Evolutionary conservation across 2,888 invertebrate genomes (phyloP), one percentile per base, ranked within the genome.

Genomic region (Serrognathus titanus): DNA sequence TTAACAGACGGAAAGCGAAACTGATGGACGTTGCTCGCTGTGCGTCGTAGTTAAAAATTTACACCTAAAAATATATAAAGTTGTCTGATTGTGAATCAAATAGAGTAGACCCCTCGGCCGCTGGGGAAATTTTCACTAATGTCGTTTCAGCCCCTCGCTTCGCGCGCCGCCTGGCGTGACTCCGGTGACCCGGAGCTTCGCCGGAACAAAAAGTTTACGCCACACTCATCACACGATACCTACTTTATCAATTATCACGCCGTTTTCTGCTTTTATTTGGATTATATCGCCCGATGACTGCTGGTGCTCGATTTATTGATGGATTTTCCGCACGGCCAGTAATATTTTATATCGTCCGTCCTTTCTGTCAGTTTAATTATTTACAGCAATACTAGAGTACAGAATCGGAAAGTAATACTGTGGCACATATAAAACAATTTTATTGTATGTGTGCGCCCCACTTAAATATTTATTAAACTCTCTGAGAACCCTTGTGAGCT

Each of bases 101-200:
- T 69, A 66, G 70, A 71, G 70, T 70, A 66, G 66, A 66, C 63
- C 61, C 60, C 55, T 56, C 62, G 66, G 74, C 68, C 74, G 69
- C 75, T 68, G 64, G 75, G 74, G 75, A 75, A 75, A 75, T 75
- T 75, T 71, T 72, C 73, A 66, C 71, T 75, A 74, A 75, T 75
- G 74, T 69, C 69, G 68, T 69, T 67, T 68, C 63, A 57, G 63
- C 61, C 62, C 64, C 68, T 65, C 43, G 36, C 43, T 63, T 65
- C 57, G 55, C 49, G 58, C 63, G 46, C 55, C 48, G 50, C 57
- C 51, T 57, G 46, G 48, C 52, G 57, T 53, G 58, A 58, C 55
- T 60, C 60, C 53, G 60, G 66, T 65, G 67, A 68, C 68, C 65
- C 59, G 63, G 61, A 66, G 63, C 65, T 59, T 64, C 60, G 61